Evolutionary conservation across 2,888 invertebrate genomes (phyloP).

Genomic region (Limnephilus rhombicus): DNA sequence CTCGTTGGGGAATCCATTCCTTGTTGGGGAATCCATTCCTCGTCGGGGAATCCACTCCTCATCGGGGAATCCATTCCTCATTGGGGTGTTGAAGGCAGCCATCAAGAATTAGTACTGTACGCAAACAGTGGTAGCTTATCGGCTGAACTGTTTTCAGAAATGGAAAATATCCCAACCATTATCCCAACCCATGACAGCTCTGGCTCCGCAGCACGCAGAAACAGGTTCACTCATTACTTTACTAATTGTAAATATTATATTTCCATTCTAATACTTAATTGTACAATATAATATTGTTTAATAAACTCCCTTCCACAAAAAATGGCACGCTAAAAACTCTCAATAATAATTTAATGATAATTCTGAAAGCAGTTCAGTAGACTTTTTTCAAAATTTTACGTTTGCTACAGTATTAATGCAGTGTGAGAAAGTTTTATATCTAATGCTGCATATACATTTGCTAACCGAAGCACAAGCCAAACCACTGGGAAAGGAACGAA

Average conservation of each 20-base stretch:
- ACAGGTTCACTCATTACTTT: slow-evolving; percentile 17
- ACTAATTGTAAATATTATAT: neutral
- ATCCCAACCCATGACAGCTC: neutral
- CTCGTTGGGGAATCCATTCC: too few relatives aligned
- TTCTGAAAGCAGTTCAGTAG: slow-evolving; percentile 1
- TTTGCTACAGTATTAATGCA: neutral
- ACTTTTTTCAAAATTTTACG: neutral
- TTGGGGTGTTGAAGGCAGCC: neutral
- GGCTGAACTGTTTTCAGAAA: slow-evolving; percentile 48
- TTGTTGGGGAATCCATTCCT: too few relatives aligned
- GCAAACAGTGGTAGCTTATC: slow-evolving; percentile 27
- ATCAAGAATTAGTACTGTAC: slow-evolving; percentile 1
- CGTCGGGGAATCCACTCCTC: too few relatives aligned
- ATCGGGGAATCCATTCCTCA: too few relatives aligned
- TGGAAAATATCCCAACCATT: slow-evolving; percentile 25
- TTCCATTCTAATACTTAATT: neutral
- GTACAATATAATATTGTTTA: neutral
- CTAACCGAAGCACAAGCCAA: too few relatives aligned
- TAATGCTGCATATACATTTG: neutral
- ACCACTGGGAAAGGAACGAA: too few relatives aligned
- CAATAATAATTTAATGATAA: neutral
- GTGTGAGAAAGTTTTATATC: neutral
- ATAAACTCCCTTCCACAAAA: neutral
- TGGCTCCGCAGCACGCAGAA: slow-evolving; percentile 2
- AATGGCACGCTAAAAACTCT: neutral